Base-by-base conservation (phyloP, 2,113 vertebrate genomes). In the Chaetops frenatus region DNA sequence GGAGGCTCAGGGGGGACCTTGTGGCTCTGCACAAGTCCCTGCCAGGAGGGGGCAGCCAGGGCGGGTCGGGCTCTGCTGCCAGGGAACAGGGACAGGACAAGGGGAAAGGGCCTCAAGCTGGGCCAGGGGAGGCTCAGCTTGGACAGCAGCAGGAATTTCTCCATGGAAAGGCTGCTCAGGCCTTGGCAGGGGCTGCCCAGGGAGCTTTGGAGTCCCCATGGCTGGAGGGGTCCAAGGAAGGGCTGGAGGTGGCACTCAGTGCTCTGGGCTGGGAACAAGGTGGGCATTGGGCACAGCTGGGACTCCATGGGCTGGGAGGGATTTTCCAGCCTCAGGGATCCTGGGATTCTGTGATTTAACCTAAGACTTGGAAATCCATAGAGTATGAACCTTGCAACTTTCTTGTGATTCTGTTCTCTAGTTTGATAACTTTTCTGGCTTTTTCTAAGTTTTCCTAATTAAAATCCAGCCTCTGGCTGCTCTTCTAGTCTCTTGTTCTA, bases 231-330 rank as follows among this genome's bases (percentile, higher is more conserved):
- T 53, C 8, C 84, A 5, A 29, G 64, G n/a, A 23, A 69, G 54
- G 54, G 3, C 47, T 78, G 73, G 38, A 23, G 2, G 47, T 53
- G 65, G 64, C 84, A 61, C 64, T 78, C 7, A 54, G 74, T 2
- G 65, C 56, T 47, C 65, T 56, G 85, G 48, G n/a, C 48, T 87
- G 65, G 74, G 65, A 20, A 62, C 48, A 56, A 22, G 20, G 29
- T 74, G 50, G 70, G 35, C 10, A 40, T 10, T 0, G 1, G 24
- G 70, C 70, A 73, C n/a, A 10, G 50, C 4, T 3, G 1, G 50
- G 35, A 9, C 5, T 73, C 0, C 0, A 0, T 38, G 54, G 3
- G 2, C 38, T 5, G 2, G 21, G 14, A 42, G 29, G n/a, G 42
- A 0, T 72, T 88, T 56, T 56, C 57, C 25, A 56, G 0, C 35